Evolutionary conservation across 2,113 vertebrate genomes (phyloP), one percentile per base, ranked within the genome.

Genomic region (Siphamia tubifer): DNA sequence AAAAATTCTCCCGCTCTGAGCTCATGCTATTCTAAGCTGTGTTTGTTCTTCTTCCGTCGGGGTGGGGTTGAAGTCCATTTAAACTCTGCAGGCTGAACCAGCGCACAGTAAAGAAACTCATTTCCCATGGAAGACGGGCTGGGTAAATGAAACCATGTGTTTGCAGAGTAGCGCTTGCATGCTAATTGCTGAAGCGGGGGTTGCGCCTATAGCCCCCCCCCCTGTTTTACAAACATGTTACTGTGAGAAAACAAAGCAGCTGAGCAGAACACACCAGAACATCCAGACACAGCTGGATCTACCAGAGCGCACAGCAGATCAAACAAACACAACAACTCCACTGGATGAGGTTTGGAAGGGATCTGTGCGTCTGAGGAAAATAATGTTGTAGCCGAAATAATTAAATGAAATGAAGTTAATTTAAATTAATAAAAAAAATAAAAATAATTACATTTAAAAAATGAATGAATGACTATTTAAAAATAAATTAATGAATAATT

Each of bases 131-230:
- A 63, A 53, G 65, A 74, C 17, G 66, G 76, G 69, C 57, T 13
- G 25, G 58, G 35, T 90, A 90, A 92, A 71, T 90, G 86, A 86
- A 91, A 84, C 83, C 91, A 92, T 91, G 82, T 92, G 91, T 84
- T 80, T 43, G 30, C 31, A 66, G 56, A 75, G 63, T 43, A 52
- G 79, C 38, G 76, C 82, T 78, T 73, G 74, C 65, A 75, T 81
- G 76, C 83, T 87, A 89, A 87, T 89, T 86, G 73, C 79, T 77
- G 31, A 58, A 65, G 44, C 40, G 53, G 75, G 83, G 81, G 79
- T 61, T 68, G 30, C 0, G 34, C 67, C 38, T 64, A 43, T 64
- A 70, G 73, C 73, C 77, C 81, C 83, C 77, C 81, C 83, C 86
- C 81, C 81, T 82, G 78, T 56, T 83, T 73, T 20, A 28, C 79